phyloP scores from a whole-genome alignment of 2,888 invertebrate species.

The Aspidiotus rigidus region DNA sequence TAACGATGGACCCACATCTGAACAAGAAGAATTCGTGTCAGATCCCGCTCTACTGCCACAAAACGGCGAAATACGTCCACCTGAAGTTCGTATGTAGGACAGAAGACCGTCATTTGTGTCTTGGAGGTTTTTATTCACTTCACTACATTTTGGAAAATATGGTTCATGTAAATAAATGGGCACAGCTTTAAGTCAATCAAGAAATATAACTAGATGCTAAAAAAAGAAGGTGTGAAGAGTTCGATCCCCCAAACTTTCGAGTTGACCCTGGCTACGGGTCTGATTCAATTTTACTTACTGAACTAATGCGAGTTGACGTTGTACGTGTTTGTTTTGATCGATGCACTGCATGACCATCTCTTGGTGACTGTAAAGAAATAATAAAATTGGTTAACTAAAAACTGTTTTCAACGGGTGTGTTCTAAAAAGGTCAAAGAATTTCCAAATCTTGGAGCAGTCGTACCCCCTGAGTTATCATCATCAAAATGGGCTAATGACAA shows the following conservation, averaged over 20 bases:
- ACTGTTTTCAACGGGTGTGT: no score
- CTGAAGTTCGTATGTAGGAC: slow-evolving; percentile 43
- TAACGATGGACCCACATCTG: not conserved
- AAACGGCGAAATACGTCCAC: slow-evolving; percentile 35
- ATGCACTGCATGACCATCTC: slow-evolving; percentile 46
- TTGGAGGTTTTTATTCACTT: slow-evolving; percentile 50
- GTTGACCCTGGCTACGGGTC: no score
- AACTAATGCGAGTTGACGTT: slow-evolving; percentile 48
- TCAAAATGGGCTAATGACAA: no score
- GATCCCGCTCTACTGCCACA: slow-evolving; percentile 37
- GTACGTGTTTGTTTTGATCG: slow-evolving; percentile 49
- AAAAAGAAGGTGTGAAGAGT: no score
- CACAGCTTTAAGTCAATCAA: no score
- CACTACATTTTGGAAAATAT: slow-evolving; percentile 42
- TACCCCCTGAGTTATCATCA: no score
- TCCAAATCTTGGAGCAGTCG: no score
- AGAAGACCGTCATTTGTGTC: slow-evolving; percentile 52
- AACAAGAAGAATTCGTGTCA: slow-evolving; percentile 18
- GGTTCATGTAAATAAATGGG: no score
- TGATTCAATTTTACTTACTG: slow-evolving; percentile 45
- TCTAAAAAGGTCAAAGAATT: no score
- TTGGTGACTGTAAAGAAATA: slow-evolving; percentile 43
- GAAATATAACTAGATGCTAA: no score
- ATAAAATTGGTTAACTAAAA: not conserved
- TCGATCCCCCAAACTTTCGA: no score